These are phyloP conservation scores for Stictocephala bisonia DNA, from an alignment of 2,888 invertebrate species.

Conservation along the genomic window DNA sequence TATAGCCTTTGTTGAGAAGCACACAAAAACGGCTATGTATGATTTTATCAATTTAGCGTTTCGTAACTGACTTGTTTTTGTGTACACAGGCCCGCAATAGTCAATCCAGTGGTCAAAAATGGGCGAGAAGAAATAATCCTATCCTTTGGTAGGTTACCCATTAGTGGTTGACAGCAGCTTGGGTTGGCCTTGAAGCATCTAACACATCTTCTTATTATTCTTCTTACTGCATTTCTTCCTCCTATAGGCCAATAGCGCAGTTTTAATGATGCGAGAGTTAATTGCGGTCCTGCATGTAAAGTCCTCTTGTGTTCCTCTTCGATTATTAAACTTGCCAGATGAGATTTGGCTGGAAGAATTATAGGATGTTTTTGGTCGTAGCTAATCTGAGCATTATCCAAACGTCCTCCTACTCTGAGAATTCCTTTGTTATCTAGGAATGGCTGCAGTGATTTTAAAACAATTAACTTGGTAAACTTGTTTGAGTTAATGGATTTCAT, in stretches of 20 bases:
- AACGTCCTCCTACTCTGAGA: constrained; percentile 59
- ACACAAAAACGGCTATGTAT: constrained; percentile 59
- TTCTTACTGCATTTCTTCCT: constrained; percentile 50
- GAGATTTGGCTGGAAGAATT: constrained; percentile 59
- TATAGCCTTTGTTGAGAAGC: constrained; percentile 60
- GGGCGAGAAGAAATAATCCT: constrained; percentile 45
- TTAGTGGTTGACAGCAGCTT: background rate
- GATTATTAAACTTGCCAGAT: constrained; percentile 13
- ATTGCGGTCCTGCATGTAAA: constrained; percentile 53
- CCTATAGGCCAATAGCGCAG: constrained; percentile 55
- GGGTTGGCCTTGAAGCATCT: constrained; percentile 1
- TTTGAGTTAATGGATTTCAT: too few species aligned
- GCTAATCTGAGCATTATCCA: constrained; percentile 53
- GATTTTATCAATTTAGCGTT: constrained; percentile 46
- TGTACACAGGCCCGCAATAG: constrained; percentile 52
- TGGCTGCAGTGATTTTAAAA: too few species aligned
- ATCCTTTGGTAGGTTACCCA: constrained; percentile 43
- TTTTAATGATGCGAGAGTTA: constrained; percentile 51
- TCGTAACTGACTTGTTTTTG: constrained; percentile 11
- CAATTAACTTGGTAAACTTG: too few species aligned
- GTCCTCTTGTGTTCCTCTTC: constrained; percentile 44
- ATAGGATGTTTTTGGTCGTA: constrained; percentile 57
- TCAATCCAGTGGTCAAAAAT: constrained; percentile 54
- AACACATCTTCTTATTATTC: constrained; percentile 52
- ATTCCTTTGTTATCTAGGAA: too few species aligned